Percentiles rank a stretch among this genome's conserved stretches.
phyloP scores from a whole-genome alignment of 2,113 vertebrate genomes.

The Neotragus pygmaeus region DNA sequence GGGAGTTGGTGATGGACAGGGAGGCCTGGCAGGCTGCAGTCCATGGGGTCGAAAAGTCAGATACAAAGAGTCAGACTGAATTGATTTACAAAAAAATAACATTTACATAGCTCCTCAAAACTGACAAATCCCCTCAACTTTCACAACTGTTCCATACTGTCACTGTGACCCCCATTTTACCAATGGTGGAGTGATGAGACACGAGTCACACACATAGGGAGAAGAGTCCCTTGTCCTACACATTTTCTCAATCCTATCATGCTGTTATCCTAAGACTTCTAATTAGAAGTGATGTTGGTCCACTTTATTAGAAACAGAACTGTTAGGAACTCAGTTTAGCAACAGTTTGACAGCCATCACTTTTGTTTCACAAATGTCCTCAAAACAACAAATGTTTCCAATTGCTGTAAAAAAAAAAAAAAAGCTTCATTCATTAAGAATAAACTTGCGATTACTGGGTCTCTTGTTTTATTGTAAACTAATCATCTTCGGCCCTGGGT shows the following conservation, averaged over 20 bases:
- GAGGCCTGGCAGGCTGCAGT: not conserved
- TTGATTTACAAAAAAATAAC: not conserved
- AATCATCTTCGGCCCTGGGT: not conserved
- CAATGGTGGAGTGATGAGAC: not conserved
- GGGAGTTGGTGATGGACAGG: not conserved
- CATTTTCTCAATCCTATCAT: not conserved
- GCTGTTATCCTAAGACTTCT: not conserved
- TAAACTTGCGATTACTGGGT: not conserved
- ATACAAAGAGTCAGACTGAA: not conserved
- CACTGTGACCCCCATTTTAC: not conserved
- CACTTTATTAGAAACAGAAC: not conserved
- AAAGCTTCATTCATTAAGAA: not conserved
- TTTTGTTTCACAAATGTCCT: not conserved
- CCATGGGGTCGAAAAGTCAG: fast-evolving
- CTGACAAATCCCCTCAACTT: not conserved
- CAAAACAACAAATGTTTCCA: not conserved
- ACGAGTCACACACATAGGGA: fast-evolving
- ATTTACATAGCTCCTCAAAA: not conserved
- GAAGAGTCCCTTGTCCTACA: not conserved
- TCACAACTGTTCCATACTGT: not conserved
- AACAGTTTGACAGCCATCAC: not conserved
- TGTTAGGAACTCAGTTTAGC: not conserved
- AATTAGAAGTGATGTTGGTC: not conserved
- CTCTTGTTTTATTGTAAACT: not conserved
- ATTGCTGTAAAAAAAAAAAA: not conserved